Percentiles rank a stretch among this genome's conserved stretches.
These are phyloP conservation scores for Noctua janthina DNA, from an alignment of 2,888 invertebrate species.

Conservation along the genomic window DNA sequence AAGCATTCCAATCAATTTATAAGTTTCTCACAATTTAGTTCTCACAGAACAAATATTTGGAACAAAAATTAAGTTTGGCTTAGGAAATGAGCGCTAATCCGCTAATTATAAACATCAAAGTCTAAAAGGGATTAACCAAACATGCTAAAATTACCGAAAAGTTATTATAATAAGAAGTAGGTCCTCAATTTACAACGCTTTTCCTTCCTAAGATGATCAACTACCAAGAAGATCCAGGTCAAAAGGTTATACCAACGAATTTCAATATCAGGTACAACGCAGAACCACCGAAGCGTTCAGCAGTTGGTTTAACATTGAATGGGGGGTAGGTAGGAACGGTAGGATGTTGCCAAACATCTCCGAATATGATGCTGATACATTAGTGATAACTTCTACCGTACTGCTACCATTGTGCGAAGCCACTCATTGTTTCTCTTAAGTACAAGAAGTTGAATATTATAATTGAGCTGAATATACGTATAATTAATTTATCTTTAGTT, in stretches of 20 bases:
- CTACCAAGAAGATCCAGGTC: slow-evolving; percentile 43
- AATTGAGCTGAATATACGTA: slow-evolving; percentile 45
- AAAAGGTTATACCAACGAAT: slow-evolving; percentile 50
- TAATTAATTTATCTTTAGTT: slow-evolving; percentile 27
- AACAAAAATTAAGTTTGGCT: not conserved
- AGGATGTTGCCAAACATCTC: slow-evolving; percentile 72
- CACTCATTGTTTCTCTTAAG: slow-evolving; percentile 68
- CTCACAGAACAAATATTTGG: slow-evolving; percentile 9
- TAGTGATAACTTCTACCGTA: slow-evolving; percentile 66
- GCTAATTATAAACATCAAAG: not conserved
- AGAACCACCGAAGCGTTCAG: slow-evolving; percentile 61
- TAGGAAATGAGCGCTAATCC: not conserved
- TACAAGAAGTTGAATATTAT: slow-evolving; percentile 48
- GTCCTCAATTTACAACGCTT: too few species aligned
- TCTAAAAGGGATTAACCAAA: too few species aligned
- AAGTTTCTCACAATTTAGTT: slow-evolving; percentile 1
- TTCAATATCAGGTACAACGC: slow-evolving; percentile 54
- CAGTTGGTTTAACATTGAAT: slow-evolving; percentile 76
- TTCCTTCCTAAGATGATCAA: not conserved
- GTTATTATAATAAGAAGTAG: not conserved
- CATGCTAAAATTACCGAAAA: too few species aligned
- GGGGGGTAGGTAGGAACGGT: slow-evolving; percentile 61
- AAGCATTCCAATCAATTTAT: not conserved
- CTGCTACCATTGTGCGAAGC: slow-evolving; percentile 65
- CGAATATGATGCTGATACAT: slow-evolving; percentile 72